Evolutionary conservation across 2,113 vertebrate genomes (phyloP).

Genomic region (Corythoichthys haematopterus): DNA sequence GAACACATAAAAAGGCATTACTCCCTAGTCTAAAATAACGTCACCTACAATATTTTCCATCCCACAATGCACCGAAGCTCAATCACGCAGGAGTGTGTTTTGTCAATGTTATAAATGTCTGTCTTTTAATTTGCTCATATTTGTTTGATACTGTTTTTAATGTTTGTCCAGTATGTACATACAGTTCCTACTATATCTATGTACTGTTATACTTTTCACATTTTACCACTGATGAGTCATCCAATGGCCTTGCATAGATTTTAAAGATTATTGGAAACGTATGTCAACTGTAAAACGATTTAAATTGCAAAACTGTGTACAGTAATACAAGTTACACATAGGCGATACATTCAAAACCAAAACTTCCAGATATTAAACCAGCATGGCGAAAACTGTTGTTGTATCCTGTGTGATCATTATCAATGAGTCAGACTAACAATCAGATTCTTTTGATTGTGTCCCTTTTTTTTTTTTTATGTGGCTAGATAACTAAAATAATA

Average conservation of each 20-base stretch:
- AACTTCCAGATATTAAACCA: conserved; percentile 66
- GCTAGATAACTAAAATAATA: neutral
- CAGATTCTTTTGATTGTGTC: neutral
- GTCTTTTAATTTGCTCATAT: conserved; percentile 33
- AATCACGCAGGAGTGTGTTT: conserved; percentile 12
- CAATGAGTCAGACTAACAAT: neutral
- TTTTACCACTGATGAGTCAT: conserved; percentile 13
- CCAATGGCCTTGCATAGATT: conserved; percentile 28
- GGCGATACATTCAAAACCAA: conserved; percentile 43
- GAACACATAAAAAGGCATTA: too few species aligned
- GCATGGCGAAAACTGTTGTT: conserved; percentile 54
- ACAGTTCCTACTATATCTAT: conserved; percentile 17
- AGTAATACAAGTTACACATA: conserved; percentile 31
- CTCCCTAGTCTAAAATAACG: neutral
- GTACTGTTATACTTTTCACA: conserved; percentile 32
- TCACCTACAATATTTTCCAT: conserved; percentile 11
- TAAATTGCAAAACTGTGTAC: conserved; percentile 60
- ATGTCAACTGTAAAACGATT: conserved; percentile 37
- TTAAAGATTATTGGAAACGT: conserved; percentile 21
- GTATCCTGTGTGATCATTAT: conserved; percentile 4
- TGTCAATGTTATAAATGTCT: conserved; percentile 35
- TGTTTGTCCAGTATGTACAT: conserved; percentile 14
- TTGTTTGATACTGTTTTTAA: conserved; percentile 25
- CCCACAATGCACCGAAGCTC: conserved; percentile 20
- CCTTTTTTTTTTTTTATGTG: neutral